Percentiles rank a stretch among this genome's conserved stretches.
Evolutionary conservation across 2,797 vertebrate species (phyloP).

Genomic region (Enteromius thamalakanensis): DNA sequence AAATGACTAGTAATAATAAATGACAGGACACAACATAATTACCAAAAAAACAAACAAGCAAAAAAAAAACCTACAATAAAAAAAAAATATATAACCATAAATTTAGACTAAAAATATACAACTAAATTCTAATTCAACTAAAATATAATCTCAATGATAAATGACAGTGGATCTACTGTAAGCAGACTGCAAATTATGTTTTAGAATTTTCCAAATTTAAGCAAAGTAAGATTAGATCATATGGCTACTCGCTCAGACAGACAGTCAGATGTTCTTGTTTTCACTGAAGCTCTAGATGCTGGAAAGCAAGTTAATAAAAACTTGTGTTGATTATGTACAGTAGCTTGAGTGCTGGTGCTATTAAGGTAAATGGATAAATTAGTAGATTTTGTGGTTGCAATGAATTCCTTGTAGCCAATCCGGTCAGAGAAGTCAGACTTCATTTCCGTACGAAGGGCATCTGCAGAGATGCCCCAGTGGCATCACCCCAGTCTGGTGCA

Average conservation of each 20-base stretch:
- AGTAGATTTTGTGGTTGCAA: background rate
- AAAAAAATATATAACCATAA: background rate
- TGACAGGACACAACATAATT: background rate
- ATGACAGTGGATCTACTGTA: background rate
- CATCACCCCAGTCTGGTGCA: slow-evolving; percentile 18
- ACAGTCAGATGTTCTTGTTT: background rate
- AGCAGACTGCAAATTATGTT: background rate
- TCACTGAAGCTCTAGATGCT: background rate
- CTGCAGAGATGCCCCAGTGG: background rate
- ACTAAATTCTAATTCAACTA: background rate
- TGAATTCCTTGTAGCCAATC: background rate
- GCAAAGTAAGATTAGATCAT: background rate
- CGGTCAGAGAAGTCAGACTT: background rate
- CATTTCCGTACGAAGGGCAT: background rate
- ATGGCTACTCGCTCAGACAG: background rate
- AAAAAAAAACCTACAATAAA: too few species aligned
- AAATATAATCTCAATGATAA: background rate
- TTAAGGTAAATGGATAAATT: background rate
- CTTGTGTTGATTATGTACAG: too few species aligned
- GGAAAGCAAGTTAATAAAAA: slow-evolving; percentile 1
- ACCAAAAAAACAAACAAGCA: too few species aligned
- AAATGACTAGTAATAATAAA: too few species aligned
- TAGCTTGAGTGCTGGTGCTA: background rate
- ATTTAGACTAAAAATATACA: background rate
- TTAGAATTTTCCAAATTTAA: background rate